These are phyloP conservation scores for Zaprionus africanus DNA, from an alignment of 1,140 invertebrate species.

Conservation along the genomic window DNA sequence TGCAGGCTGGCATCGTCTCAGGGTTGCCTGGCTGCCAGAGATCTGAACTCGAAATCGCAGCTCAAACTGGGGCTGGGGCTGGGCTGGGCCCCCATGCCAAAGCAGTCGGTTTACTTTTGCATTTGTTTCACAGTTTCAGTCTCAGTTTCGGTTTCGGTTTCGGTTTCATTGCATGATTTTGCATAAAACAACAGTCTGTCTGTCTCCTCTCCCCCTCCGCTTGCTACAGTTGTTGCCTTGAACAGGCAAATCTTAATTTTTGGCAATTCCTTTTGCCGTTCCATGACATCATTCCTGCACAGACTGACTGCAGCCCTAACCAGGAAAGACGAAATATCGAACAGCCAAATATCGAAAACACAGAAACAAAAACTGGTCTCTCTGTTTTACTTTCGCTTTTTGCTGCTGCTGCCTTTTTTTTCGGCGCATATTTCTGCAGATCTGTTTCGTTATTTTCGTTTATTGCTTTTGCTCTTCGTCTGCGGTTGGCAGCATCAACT, in stretches of 20 bases:
- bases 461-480: conserved; percentile 19
- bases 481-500: conserved; percentile 26
- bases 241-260: conserved; percentile 55
- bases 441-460: conserved; percentile 28
- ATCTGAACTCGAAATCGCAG: conserved; percentile 14
- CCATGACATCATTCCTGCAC: conserved; percentile 75
- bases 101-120: conserved; percentile 76
- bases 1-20: conserved; percentile 59
- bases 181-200: conserved; percentile 46
- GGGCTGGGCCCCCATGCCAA: conserved; percentile 54
- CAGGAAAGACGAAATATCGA: conserved; percentile 39
- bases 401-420: conserved; percentile 32
- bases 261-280: conserved; percentile 62
- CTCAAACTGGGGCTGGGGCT: conserved; percentile 56
- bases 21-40: conserved; percentile 34
- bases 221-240: conserved; percentile 22
- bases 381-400: no score
- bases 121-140: conserved; percentile 59
- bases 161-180: conserved; percentile 51
- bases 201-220: conserved; percentile 21
- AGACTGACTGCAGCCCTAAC: conserved; percentile 59
- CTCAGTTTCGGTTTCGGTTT: conserved; percentile 36
- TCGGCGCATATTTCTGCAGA: conserved; percentile 52
- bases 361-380: conserved; percentile 67
- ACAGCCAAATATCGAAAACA: conserved; percentile 26